Percentiles rank a stretch among this genome's conserved stretches.
phyloP scores from a whole-genome alignment of 2,113 vertebrate species.

The Taurulus bubalis region DNA sequence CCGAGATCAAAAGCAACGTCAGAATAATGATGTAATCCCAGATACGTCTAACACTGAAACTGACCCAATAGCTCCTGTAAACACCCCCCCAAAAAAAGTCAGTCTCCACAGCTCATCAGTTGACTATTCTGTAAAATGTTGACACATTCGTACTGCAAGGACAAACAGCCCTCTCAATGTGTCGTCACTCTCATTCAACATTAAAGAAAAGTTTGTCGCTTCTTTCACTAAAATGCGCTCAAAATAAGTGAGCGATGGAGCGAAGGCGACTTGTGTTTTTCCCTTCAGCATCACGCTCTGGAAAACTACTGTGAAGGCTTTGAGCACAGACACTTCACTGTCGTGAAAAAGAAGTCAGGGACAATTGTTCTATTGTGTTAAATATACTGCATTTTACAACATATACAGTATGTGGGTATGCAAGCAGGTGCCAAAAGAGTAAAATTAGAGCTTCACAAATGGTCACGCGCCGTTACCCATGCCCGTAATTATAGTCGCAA shows the following conservation, averaged over 20 bases:
- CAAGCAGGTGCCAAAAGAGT: slow-evolving; percentile 3
- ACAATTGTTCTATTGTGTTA: background rate
- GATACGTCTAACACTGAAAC: background rate
- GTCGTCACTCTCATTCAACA: background rate
- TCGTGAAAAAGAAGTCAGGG: background rate
- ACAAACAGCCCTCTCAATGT: background rate
- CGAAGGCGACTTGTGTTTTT: background rate
- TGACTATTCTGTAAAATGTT: background rate
- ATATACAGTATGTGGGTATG: background rate
- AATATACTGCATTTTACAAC: background rate
- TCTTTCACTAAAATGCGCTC: background rate
- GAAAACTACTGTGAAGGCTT: slow-evolving; percentile 26
- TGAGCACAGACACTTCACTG: slow-evolving; percentile 7
- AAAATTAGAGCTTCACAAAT: slow-evolving; percentile 12
- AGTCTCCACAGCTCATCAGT: background rate
- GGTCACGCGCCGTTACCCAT: background rate
- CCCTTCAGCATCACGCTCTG: background rate
- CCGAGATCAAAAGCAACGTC: background rate
- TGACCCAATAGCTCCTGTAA: background rate
- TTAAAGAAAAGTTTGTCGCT: background rate
- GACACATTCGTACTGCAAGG: background rate
- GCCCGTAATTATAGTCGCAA: slow-evolving; percentile 6
- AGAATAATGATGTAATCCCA: background rate
- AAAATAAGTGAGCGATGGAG: background rate
- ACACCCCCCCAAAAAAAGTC: background rate